These are phyloP conservation scores for cat (Felis catus) DNA, from an alignment of 2,113 vertebrate species.

Conservation along the genomic window DNA sequence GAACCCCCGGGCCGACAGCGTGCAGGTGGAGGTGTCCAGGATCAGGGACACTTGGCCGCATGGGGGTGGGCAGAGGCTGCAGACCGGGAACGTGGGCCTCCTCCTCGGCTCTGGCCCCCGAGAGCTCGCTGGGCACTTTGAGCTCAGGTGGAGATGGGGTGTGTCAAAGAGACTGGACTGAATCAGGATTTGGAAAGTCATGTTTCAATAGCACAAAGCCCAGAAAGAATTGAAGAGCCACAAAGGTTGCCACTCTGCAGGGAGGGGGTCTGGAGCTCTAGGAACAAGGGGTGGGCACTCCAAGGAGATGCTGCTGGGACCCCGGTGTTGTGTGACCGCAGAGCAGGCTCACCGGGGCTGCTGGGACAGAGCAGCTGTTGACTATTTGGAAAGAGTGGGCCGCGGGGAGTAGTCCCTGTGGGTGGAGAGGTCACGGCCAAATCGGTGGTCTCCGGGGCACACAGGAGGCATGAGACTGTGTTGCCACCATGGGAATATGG, in stretches of 20 bases:
- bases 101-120: neutral
- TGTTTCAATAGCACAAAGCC: neutral
- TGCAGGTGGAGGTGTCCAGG: too few relatives aligned
- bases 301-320: too few relatives aligned
- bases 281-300: neutral
- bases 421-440: neutral
- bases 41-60: neutral
- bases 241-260: neutral
- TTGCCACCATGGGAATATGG: neutral
- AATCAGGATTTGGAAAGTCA: neutral
- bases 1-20: neutral
- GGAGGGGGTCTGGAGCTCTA: too few relatives aligned
- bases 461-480: fast-evolving
- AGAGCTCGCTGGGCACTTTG: neutral
- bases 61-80: neutral
- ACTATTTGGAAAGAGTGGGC: neutral
- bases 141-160: neutral
- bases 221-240: neutral
- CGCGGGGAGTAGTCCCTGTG: neutral
- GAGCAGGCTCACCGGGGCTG: neutral
- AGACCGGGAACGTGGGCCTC: neutral
- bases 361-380: neutral
- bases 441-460: neutral
- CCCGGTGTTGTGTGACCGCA: neutral
- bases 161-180: neutral